Conservation (phyloP, 2,113 vertebrate species). For the Psittacula cyanocephala region DNA sequence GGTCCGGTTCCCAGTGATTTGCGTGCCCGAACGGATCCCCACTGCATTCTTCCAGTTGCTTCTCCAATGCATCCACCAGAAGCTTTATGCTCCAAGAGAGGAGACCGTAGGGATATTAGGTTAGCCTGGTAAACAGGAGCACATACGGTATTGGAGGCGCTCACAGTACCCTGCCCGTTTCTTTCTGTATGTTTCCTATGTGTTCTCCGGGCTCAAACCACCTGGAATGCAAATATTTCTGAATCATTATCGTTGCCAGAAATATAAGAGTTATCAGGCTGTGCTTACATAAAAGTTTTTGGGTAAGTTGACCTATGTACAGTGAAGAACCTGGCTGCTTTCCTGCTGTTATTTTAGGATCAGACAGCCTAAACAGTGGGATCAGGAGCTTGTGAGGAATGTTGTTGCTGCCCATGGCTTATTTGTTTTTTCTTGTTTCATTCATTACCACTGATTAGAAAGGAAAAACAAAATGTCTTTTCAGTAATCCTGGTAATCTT, state of each 20-base stretch:
- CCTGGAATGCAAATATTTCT: fast-evolving
- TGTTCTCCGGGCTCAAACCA: not conserved
- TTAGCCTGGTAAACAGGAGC: not conserved
- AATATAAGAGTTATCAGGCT: not conserved
- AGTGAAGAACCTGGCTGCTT: not conserved
- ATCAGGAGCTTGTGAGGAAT: not conserved
- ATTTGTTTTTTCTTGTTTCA: not conserved
- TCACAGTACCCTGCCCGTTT: fast-evolving
- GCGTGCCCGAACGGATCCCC: not conserved
- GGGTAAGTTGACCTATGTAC: not conserved
- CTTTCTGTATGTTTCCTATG: fast-evolving
- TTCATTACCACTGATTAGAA: not conserved
- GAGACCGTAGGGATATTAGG: fast-evolving
- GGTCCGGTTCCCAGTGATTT: fast-evolving
- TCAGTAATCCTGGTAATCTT: not conserved
- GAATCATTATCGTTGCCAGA: not conserved
- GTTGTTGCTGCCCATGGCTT: not conserved
- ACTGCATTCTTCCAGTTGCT: not conserved
- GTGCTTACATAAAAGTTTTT: not conserved
- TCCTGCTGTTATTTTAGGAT: not conserved
- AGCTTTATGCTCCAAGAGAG: not conserved
- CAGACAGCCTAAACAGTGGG: not conserved
- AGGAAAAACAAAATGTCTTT: not conserved
- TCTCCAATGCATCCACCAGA: fast-evolving
- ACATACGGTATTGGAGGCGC: fast-evolving